Base-by-base conservation (phyloP, 2,797 vertebrate genomes). In the Tachyglossus aculeatus region DNA sequence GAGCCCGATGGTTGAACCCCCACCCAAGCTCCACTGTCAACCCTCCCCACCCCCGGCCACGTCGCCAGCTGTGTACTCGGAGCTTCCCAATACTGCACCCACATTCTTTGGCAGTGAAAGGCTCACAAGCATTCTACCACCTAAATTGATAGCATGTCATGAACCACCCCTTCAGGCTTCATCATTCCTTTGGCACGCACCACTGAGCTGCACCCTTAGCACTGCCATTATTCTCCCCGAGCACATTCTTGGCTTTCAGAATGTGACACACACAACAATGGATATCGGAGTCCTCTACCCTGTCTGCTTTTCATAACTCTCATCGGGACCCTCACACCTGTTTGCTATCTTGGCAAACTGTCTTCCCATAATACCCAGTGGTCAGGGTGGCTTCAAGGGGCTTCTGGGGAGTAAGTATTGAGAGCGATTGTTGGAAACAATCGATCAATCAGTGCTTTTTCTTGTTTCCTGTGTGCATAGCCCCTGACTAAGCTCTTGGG, bases 71-170 rank as follows among this genome's bases (percentile, higher is more conserved):
- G 54, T 31, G 77, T 87, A 81, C 73, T 86, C 81, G 62, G 54
- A 60, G 56, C 19, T 77, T 82, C 67, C 74, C 78, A 81, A 71
- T 69, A 82, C 87, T 89, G 74, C 86, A 88, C 83, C 87, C 84
- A 90, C 84, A 91, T 91, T 91, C 82, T 77, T 88, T 87, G 88
- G 83, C 86, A 88, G 45, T 51, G 63, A 43, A 43, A 67, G 33
- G 53, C 71, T 88, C 74, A 34, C 56, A 81, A 76, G 83, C 79
- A 78, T 78, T 88, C 62, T 51, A 38, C 53, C 66, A 65, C 83
- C 77, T 88, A 85, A 82, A 71, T 88, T 86, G 77, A 29, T 83
- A 68, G 71, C 76, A 56, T 80, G 78, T 65, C 78, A 87, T 85
- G 74, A 78, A 82, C 79, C 78, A 68, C 44, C 67, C 71, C 44